phyloP scores from a whole-genome alignment of 2,888 invertebrate genomes.

The Taenaris catops region DNA sequence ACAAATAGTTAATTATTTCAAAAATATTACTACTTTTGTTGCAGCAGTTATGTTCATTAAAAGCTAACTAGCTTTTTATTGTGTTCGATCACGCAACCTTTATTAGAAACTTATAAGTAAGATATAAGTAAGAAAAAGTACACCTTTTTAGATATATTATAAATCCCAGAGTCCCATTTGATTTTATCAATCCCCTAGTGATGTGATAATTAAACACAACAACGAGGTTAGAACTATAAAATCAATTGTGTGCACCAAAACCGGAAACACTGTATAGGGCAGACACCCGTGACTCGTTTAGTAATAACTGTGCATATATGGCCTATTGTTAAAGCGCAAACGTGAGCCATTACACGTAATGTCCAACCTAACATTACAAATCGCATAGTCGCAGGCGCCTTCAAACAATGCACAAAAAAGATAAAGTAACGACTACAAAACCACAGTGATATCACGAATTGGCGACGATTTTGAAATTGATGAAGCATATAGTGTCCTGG shows the following conservation, averaged over 20 bases:
- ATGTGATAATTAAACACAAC: conserved; percentile 18
- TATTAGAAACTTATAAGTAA: too few relatives aligned
- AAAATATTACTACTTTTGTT: too few relatives aligned
- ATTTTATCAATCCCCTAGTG: conserved; percentile 4
- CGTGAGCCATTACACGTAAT: conserved; percentile 22
- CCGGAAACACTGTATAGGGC: conserved; percentile 54
- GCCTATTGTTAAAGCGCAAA: conserved; percentile 24
- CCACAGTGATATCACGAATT: neutral
- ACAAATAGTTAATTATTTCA: too few relatives aligned
- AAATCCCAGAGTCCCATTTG: conserved; percentile 3
- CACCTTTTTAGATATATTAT: too few relatives aligned
- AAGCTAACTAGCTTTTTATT: too few relatives aligned
- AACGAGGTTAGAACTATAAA: conserved; percentile 39
- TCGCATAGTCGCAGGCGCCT: conserved; percentile 13
- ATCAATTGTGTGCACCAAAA: conserved; percentile 39
- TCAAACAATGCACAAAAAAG: conserved; percentile 16
- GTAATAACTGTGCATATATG: conserved; percentile 36
- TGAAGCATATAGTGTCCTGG: too few relatives aligned
- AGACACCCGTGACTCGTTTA: conserved; percentile 39
- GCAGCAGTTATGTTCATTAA: too few relatives aligned
- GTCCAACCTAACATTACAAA: conserved; percentile 20
- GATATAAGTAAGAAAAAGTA: too few relatives aligned
- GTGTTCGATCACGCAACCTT: too few relatives aligned
- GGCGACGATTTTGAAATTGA: too few relatives aligned
- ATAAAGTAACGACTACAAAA: conserved; percentile 15